Base-by-base conservation (phyloP, 2,888 invertebrate species). In the Peribatodes rhomboidaria region DNA sequence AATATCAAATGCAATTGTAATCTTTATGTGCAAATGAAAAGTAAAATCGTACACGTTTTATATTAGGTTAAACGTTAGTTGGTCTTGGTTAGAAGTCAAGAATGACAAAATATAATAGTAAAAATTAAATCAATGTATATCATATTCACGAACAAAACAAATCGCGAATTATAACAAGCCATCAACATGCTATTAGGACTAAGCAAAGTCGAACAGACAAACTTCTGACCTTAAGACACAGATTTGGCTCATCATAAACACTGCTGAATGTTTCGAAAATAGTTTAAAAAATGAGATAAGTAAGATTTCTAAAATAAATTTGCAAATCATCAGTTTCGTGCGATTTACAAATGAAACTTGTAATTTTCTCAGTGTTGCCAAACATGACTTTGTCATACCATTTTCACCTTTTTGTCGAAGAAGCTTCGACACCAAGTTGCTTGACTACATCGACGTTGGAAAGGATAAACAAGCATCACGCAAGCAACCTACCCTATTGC, bases 401-500 rank as follows among this genome's bases (percentile, higher is more conserved):
- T 78, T 80, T 75, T 76, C 67, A 75, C 63, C 81, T 80, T 72
- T 81, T 78, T 78, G 69, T 56, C 64, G 62, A 75, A 67, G 70
- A 53, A 18, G 57, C 57, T 78, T 76, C 63, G 77, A 80, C 72
- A 75, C 70, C 59, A 77, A 82, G 69, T 86, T 58, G 81, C 75
- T 78, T 76, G 80, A 69, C 72, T 61, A 68, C 54, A 65, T 60
- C 53, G 57, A 56, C 54, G 61, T 68, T 74, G 74, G 67, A 73
- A 77, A 79, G 78, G 78, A 83, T 81, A 85, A 84, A 83, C 76
- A 81, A 83, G 78, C 77, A 82, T 83, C 79, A 84, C 78, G 90
- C 83, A 90, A 91, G 78, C 70, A 64, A 75, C 75, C 74, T 73
- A 79, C 78, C 80, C 81, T 89, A 88, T 92, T 92, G 91, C 91